A percentile compares a stretch with the other conserved stretches of the same genome.
These are phyloP conservation scores for Physella acuta DNA, from an alignment of 1,140 invertebrate genomes.

Conservation along the genomic window DNA sequence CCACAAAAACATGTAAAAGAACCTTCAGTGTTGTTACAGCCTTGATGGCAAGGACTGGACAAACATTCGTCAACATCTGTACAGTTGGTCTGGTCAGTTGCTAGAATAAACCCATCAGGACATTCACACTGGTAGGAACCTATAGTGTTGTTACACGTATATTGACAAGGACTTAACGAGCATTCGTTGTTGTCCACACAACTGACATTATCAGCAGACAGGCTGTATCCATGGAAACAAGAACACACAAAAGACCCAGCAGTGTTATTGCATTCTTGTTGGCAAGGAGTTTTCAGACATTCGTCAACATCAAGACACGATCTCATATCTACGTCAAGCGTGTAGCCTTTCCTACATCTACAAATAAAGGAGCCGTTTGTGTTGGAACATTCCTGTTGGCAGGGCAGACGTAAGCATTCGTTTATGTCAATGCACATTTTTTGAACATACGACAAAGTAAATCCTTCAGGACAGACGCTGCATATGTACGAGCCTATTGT, in stretches of 20 bases:
- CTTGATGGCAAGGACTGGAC: conserved; percentile 11
- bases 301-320: conserved; percentile 9
- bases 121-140: background rate
- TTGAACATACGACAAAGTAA: background rate
- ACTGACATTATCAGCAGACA: background rate
- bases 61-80: conserved; percentile 31
- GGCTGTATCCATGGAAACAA: conserved; percentile 5
- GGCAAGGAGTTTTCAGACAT: background rate
- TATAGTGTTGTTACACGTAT: background rate
- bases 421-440: background rate
- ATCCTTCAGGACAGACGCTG: background rate
- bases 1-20: conserved; percentile 28
- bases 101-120: background rate
- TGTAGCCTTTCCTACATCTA: background rate
- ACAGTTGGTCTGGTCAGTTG: background rate
- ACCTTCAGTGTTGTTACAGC: conserved; percentile 27
- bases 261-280: background rate
- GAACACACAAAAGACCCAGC: conserved; percentile 1
- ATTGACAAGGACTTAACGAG: background rate
- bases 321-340: background rate
- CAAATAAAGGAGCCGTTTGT: background rate
- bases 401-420: background rate
- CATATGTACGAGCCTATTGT: background rate
- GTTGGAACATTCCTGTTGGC: background rate
- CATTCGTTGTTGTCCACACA: background rate